These are phyloP conservation scores for Poecile montanus DNA, from an alignment of 2,797 vertebrate genomes.

Conservation along the genomic window DNA sequence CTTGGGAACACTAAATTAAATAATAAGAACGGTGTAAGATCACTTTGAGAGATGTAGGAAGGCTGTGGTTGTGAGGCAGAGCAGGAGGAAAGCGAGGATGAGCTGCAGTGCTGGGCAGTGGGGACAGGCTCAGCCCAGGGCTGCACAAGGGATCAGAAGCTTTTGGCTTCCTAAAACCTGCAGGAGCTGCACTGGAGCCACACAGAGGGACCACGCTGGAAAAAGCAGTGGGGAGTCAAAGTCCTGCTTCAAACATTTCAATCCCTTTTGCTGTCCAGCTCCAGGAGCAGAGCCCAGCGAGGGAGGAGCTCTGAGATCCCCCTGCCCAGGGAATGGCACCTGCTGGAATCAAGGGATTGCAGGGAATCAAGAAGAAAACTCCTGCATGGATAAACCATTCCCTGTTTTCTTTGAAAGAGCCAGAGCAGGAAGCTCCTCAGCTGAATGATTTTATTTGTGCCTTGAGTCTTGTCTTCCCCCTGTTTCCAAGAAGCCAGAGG, in stretches of 20 bases:
- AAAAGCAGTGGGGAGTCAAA: not conserved
- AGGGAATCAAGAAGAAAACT: too few relatives aligned
- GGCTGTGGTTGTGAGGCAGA: not conserved
- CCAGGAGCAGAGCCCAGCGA: not conserved
- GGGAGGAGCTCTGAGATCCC: not conserved
- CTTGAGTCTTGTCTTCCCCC: not conserved
- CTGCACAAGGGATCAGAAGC: not conserved
- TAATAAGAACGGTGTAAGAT: not conserved
- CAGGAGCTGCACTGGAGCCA: not conserved
- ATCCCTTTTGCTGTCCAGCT: not conserved
- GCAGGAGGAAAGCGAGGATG: not conserved
- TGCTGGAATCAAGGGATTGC: accelerated
- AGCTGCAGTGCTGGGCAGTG: not conserved
- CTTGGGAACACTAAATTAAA: slow-evolving; percentile 23
- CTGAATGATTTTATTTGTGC: not conserved
- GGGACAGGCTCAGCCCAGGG: not conserved
- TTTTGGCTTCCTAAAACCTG: not conserved
- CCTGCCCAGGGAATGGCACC: too few relatives aligned
- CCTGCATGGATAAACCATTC: accelerated
- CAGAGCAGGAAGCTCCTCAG: not conserved
- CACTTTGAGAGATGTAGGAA: slow-evolving; percentile 19
- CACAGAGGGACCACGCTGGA: not conserved
- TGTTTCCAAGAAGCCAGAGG: not conserved
- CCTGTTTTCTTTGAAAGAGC: not conserved
- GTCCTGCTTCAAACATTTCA: not conserved